phyloP scores from a whole-genome alignment of 1,140 invertebrate species.

The Metaphire vulgaris region DNA sequence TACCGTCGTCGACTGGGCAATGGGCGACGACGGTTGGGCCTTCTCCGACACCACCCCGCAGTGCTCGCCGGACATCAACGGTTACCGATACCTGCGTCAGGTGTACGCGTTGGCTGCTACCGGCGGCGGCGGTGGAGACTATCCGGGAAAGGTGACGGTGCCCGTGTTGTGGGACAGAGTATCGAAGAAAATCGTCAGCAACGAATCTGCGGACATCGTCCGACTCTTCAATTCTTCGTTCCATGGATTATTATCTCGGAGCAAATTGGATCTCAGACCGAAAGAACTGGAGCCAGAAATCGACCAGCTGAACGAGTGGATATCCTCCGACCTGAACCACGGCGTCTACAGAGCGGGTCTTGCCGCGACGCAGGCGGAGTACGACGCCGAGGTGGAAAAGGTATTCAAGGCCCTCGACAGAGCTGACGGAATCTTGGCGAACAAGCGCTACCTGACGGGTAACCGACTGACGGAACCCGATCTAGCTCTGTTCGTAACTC shows the following conservation, averaged over 20 bases:
- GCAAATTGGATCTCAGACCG: slow-evolving; percentile 42
- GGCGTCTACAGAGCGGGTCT: slow-evolving; percentile 46
- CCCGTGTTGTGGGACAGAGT: slow-evolving; percentile 46
- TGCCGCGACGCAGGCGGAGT: slow-evolving; percentile 42
- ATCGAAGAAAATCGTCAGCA: slow-evolving; percentile 42
- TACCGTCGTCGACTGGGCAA: slow-evolving; percentile 42
- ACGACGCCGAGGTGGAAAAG: slow-evolving; percentile 35
- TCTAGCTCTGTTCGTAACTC: slow-evolving; percentile 41
- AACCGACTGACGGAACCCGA: slow-evolving; percentile 43
- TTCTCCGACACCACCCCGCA: slow-evolving; percentile 33
- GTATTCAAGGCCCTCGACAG: slow-evolving; percentile 44
- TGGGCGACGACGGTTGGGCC: slow-evolving; percentile 37
- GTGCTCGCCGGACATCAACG: slow-evolving; percentile 34
- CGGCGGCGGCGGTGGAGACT: slow-evolving; percentile 29
- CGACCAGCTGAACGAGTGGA: slow-evolving; percentile 35
- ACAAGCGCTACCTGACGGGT: slow-evolving; percentile 42
- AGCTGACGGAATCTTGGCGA: slow-evolving; percentile 33
- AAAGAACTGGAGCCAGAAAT: slow-evolving; percentile 35
- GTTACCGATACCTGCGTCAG: slow-evolving; percentile 35
- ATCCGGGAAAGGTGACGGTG: slow-evolving; percentile 38
- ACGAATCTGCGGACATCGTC: slow-evolving; percentile 48
- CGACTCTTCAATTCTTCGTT: slow-evolving; percentile 49
- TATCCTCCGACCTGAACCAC: slow-evolving; percentile 38
- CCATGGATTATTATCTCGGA: slow-evolving; percentile 41
- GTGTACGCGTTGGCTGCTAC: background rate